phyloP scores from a whole-genome alignment of 1,140 invertebrate genomes.

The Platyura marginata region DNA sequence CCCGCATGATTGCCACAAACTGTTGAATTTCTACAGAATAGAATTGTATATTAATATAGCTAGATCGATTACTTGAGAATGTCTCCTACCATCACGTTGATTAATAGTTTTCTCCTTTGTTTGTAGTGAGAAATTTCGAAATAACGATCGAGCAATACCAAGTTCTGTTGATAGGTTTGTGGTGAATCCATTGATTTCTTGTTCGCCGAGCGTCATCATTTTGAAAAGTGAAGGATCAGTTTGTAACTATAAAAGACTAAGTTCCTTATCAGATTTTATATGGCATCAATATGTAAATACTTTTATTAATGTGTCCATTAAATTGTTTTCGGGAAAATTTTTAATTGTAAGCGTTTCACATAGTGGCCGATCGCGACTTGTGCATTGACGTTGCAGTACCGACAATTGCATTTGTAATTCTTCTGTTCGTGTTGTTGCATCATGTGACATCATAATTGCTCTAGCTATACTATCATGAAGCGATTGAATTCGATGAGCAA shows the following conservation, averaged over 20 bases:
- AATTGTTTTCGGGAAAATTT: slow-evolving; percentile 28
- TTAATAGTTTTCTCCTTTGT: not conserved
- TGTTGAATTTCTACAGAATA: too few relatives aligned
- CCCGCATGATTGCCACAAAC: not conserved
- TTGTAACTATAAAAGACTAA: not conserved
- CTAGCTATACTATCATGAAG: slow-evolving; percentile 27
- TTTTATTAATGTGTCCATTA: slow-evolving; percentile 25
- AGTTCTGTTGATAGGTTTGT: not conserved
- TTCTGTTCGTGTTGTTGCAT: slow-evolving; percentile 30
- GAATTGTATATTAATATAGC: too few relatives aligned
- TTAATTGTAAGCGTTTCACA: slow-evolving; percentile 39
- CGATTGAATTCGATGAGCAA: slow-evolving; percentile 27
- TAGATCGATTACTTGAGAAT: too few relatives aligned
- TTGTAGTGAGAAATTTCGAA: not conserved
- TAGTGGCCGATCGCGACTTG: slow-evolving; percentile 32
- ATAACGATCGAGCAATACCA: not conserved
- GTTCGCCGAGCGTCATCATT: not conserved
- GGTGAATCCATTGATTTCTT: not conserved
- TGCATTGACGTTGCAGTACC: slow-evolving; percentile 31
- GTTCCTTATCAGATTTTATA: not conserved
- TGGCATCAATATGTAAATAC: slow-evolving; percentile 13
- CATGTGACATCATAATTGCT: slow-evolving; percentile 28
- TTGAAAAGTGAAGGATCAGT: not conserved
- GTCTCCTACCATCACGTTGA: not conserved
- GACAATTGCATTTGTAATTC: slow-evolving; percentile 37